Percentiles rank a stretch among this genome's conserved stretches.
Conservation (phyloP, 2,888 invertebrate species). For the Coremacera marginata region DNA sequence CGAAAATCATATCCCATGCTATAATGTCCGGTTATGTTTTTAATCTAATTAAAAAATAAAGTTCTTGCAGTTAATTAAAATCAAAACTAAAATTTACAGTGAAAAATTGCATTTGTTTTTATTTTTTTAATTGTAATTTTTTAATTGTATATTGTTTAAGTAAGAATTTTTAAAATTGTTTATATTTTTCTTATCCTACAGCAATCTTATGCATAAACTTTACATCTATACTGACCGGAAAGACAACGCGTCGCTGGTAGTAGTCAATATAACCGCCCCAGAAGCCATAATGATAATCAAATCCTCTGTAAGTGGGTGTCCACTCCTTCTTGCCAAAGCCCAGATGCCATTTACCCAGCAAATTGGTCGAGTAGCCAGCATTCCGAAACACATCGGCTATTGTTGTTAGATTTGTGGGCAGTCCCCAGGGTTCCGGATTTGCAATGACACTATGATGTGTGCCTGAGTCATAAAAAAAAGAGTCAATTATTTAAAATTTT, state of each 20-base stretch:
- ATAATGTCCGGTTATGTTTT: conserved; percentile 31
- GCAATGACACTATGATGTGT: conserved; percentile 79
- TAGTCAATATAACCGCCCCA: conserved; percentile 87
- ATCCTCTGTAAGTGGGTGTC: conserved; percentile 81
- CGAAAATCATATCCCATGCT: conserved; percentile 71
- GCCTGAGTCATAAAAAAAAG: conserved; percentile 68
- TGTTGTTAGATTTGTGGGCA: conserved; percentile 77
- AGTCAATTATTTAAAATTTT: background rate
- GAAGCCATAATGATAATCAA: conserved; percentile 86
- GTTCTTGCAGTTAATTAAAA: too few species aligned
- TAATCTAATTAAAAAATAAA: background rate
- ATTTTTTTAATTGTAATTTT: too few species aligned
- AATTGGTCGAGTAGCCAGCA: conserved; percentile 83
- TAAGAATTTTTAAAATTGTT: too few species aligned
- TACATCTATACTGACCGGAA: too few species aligned
- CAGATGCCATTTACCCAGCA: conserved; percentile 93
- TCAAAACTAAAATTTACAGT: too few species aligned
- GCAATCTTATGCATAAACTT: too few species aligned
- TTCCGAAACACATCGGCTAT: conserved; percentile 78
- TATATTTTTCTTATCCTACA: too few species aligned
- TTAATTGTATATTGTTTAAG: too few species aligned
- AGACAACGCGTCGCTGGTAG: conserved; percentile 73
- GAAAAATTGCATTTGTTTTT: too few species aligned
- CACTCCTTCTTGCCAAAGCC: conserved; percentile 76
- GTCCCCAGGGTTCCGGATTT: conserved; percentile 78